Evolutionary conservation across 1,140 invertebrate species (phyloP).

Genomic region (Drosophila melanica): DNA sequence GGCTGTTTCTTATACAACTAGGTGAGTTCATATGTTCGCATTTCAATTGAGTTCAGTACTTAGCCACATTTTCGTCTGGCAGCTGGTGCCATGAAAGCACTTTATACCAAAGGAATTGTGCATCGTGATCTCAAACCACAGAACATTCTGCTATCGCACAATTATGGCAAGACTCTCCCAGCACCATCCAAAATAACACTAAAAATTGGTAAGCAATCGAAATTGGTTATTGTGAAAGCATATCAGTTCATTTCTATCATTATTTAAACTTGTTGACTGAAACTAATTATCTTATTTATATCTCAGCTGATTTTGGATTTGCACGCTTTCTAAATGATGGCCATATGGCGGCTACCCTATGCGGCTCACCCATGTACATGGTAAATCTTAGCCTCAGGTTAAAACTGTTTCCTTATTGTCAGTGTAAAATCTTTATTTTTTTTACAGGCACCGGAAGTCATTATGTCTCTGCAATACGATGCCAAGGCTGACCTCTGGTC

Average conservation of each 20-base stretch:
- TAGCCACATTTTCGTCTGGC: constrained; percentile 30
- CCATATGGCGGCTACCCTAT: constrained; percentile 99
- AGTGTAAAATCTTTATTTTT: constrained; percentile 2
- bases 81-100: constrained; percentile 98
- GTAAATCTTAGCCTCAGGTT: constrained; percentile 83
- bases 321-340: constrained; percentile 99
- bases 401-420: background rate
- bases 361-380: constrained; percentile 99
- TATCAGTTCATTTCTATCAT: background rate
- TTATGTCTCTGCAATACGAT: constrained; percentile 99
- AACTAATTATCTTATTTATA: background rate
- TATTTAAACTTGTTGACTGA: no score
- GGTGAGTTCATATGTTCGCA: constrained; percentile 85
- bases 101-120: constrained; percentile 98
- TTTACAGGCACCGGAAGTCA: constrained; percentile 97
- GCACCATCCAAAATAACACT: constrained; percentile 95
- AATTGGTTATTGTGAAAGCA: no score
- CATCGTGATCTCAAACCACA: constrained; percentile 99
- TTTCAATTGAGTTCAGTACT: background rate
- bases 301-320: constrained; percentile 98
- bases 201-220: constrained; percentile 88
- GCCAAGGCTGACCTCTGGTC: constrained; percentile 99
- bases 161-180: constrained; percentile 90
- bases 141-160: constrained; percentile 96
- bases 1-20: constrained; percentile 97